A percentile compares a stretch with the other conserved stretches of the same genome.
Conservation (phyloP, 2,797 vertebrate genomes). For the Microctenopoma lineatum region DNA sequence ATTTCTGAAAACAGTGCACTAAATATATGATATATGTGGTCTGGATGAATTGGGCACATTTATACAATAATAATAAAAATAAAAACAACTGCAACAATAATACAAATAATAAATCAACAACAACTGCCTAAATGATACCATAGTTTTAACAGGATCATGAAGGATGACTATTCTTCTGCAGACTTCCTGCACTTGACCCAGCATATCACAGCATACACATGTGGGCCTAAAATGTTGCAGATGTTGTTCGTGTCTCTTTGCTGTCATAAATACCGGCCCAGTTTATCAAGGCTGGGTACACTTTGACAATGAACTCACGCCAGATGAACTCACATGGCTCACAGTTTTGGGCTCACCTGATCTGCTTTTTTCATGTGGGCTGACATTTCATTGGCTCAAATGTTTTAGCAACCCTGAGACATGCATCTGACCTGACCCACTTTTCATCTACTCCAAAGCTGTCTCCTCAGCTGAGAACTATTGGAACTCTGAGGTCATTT, state of each 20-base stretch:
- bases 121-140: not conserved
- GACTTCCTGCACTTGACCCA: slow-evolving; percentile 32
- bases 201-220: slow-evolving; percentile 48
- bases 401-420: slow-evolving; percentile 64
- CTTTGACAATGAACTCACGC: slow-evolving; percentile 60
- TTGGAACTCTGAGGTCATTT: slow-evolving; percentile 39
- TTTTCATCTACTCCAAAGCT: slow-evolving; percentile 53
- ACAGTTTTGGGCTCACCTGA: slow-evolving; percentile 60
- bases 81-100: not conserved
- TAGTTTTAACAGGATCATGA: slow-evolving; percentile 3
- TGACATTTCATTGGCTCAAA: slow-evolving; percentile 71
- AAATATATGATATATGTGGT: too few species aligned
- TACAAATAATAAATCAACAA: slow-evolving; percentile 1
- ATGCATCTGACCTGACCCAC: slow-evolving; percentile 74
- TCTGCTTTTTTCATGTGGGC: slow-evolving; percentile 67
- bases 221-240: slow-evolving; percentile 67
- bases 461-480: slow-evolving; percentile 53
- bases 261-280: slow-evolving; percentile 71
- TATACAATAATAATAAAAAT: too few species aligned
- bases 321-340: slow-evolving; percentile 66
- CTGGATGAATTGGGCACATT: too few species aligned
- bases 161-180: slow-evolving; percentile 23
- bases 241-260: slow-evolving; percentile 55
- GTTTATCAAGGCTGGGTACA: slow-evolving; percentile 63
- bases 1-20: too few species aligned